Evolutionary conservation across 2,888 invertebrate genomes (phyloP), one percentile per base, ranked within the genome.

Genomic region (Lasioglossum lativentre): DNA sequence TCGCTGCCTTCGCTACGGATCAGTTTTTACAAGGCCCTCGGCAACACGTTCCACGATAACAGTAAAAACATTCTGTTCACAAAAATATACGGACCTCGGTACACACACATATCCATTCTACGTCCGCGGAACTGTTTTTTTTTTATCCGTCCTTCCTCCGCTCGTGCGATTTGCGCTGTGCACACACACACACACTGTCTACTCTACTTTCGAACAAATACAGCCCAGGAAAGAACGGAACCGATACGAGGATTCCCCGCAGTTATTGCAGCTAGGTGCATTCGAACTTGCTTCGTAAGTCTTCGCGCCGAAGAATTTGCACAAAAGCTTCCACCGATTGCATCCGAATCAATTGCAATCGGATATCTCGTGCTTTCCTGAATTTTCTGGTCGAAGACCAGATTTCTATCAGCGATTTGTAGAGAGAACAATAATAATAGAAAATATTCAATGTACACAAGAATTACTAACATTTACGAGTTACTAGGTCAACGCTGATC

Each of bases 291-390:
- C 74, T 75, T n/a, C 63, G 66, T 45, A 68, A 79, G 74, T 73
- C 38, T 84, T n/a, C n/a, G 16, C 45, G 19, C 3, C 45, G 70
- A 73, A 76, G 73, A 30, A 71, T 66, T 78, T 72, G 40, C 47
- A 19, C 8, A 47, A 47, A 47, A 85, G 75, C 66, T 72, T 75
- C 10, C 59, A 30, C 68, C 75, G 75, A 74, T 70, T 38, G 52
- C 38, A 27, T 56, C n/a, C 52, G 75, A 73, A 80, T 86, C 47
- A 84, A 84, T 84, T 71, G 71, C 78, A 71, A 78, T 80, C 66
- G 76, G 76, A 66, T 76, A 76, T 80, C 70, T 38, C 71, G 27
- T 34, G 66, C 8, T 23, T 40, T 68, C 34, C n/a, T 1, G 4
- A 14, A 74, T 73, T 10, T 56, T n/a, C 23, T 38, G 27, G 19